Conservation (phyloP, 2,888 invertebrate genomes). For the Synergus itoensis region DNA sequence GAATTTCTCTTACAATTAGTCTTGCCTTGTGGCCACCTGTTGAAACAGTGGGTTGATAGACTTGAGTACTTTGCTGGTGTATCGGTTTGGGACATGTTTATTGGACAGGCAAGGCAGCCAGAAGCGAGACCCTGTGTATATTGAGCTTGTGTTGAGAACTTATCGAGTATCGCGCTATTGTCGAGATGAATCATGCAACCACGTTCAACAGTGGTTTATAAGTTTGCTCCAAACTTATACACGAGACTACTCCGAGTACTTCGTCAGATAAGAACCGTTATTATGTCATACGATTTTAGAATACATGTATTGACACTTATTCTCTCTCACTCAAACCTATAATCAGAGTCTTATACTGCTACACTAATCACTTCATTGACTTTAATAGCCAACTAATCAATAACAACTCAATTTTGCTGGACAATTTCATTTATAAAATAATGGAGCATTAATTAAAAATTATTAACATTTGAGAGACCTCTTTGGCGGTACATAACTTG, state of each 20-base stretch:
- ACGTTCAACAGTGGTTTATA: background rate
- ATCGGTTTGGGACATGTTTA: slow-evolving; percentile 22
- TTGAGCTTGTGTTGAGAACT: slow-evolving; percentile 32
- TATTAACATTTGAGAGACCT: background rate
- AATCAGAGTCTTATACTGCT: background rate
- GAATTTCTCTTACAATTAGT: background rate
- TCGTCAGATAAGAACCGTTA: slow-evolving; percentile 7
- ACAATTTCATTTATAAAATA: no score
- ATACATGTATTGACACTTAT: background rate
- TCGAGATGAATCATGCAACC: slow-evolving; percentile 7
- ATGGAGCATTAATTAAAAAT: background rate
- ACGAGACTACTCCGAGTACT: background rate
- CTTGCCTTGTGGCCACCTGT: slow-evolving; percentile 14
- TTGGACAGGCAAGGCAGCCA: slow-evolving; percentile 24
- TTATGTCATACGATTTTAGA: slow-evolving; percentile 1
- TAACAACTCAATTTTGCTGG: no score
- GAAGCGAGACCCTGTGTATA: slow-evolving; percentile 21
- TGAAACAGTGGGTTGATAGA: slow-evolving; percentile 20
- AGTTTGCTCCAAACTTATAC: slow-evolving; percentile 5
- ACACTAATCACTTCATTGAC: background rate
- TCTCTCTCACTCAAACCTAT: background rate
- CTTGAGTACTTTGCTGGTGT: background rate
- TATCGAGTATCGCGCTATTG: slow-evolving; percentile 24
- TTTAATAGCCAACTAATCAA: no score
- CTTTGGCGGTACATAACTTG: background rate